These are phyloP conservation scores for Phortica variegata DNA, from an alignment of 1,140 invertebrate species.

Conservation along the genomic window DNA sequence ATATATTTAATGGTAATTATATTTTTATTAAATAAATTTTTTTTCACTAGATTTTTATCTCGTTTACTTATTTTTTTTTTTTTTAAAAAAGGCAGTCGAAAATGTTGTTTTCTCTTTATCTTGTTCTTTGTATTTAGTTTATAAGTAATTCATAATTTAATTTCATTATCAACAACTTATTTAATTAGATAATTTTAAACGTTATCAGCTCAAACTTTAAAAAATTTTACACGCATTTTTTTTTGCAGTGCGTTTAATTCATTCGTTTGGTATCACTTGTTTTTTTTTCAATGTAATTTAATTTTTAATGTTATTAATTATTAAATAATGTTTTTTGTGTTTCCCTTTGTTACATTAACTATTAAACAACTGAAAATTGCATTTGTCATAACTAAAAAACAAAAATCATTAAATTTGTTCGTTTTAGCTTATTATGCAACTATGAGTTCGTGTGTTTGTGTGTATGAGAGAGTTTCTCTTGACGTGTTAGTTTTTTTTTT, in stretches of 20 bases:
- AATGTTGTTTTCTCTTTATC: conserved; percentile 34
- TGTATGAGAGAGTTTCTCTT: too few species aligned
- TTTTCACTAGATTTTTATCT: conserved; percentile 16
- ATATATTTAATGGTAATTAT: too few species aligned
- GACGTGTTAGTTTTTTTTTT: conserved; percentile 14
- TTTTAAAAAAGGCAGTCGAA: conserved; percentile 52
- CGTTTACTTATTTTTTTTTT: conserved; percentile 9
- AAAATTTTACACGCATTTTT: conserved; percentile 28
- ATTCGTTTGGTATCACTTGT: conserved; percentile 34
- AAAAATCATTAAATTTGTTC: neutral
- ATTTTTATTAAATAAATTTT: too few species aligned
- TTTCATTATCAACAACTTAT: conserved; percentile 40
- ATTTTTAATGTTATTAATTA: conserved; percentile 26
- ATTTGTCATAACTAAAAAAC: too few species aligned
- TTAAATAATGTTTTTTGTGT: conserved; percentile 49
- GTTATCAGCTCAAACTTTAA: conserved; percentile 34
- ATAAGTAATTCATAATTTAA: conserved; percentile 24
- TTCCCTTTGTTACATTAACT: conserved; percentile 46
- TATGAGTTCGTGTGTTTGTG: too few species aligned
- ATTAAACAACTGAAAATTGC: too few species aligned
- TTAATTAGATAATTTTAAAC: conserved; percentile 18
- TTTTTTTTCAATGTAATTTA: conserved; percentile 24
- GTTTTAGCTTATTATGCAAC: neutral
- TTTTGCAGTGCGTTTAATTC: conserved; percentile 12
- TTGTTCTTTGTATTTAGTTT: conserved; percentile 13